A percentile compares a stretch with the other conserved stretches of the same genome.
Evolutionary conservation across 2,888 invertebrate genomes (phyloP).

Genomic region (Melieria picta): DNA sequence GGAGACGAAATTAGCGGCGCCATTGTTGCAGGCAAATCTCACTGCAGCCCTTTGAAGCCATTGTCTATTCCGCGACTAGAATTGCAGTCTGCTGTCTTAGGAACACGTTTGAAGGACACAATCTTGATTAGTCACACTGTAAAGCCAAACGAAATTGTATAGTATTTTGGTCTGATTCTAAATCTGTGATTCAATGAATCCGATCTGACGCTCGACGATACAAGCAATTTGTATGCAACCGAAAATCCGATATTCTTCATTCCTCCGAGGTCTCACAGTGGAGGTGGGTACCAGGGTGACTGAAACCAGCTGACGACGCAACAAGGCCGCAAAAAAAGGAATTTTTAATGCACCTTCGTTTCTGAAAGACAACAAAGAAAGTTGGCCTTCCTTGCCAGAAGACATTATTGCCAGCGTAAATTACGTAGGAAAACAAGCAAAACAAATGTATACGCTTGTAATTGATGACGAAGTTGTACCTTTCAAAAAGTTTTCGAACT

Average conservation of each 20-base stretch:
- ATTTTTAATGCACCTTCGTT: not conserved
- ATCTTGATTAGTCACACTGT: slow-evolving; percentile 12
- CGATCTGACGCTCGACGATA: slow-evolving; percentile 35
- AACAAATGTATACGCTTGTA: not conserved
- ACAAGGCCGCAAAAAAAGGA: not conserved
- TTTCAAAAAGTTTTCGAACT: not conserved
- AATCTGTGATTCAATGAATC: slow-evolving; percentile 20
- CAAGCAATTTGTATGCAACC: slow-evolving; percentile 44
- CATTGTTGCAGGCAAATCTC: slow-evolving; percentile 33
- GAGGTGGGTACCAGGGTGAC: slow-evolving; percentile 21
- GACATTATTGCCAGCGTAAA: not conserved
- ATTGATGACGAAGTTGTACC: slow-evolving; percentile 1
- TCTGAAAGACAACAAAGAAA: not conserved
- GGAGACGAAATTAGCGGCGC: slow-evolving; percentile 10
- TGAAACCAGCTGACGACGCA: slow-evolving; percentile 31
- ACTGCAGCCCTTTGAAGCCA: slow-evolving; percentile 31
- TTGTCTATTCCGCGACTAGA: slow-evolving; percentile 34
- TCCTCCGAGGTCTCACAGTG: slow-evolving; percentile 19
- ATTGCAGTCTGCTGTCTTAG: slow-evolving; percentile 27
- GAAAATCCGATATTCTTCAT: slow-evolving; percentile 29
- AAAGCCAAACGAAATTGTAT: not conserved
- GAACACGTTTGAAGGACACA: slow-evolving; percentile 6
- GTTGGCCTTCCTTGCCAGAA: slow-evolving; percentile 1
- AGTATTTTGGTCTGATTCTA: slow-evolving; percentile 22
- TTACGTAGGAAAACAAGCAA: not conserved